Base-by-base conservation (phyloP, 2,888 invertebrate species). In the Dusona sp. region DNA sequence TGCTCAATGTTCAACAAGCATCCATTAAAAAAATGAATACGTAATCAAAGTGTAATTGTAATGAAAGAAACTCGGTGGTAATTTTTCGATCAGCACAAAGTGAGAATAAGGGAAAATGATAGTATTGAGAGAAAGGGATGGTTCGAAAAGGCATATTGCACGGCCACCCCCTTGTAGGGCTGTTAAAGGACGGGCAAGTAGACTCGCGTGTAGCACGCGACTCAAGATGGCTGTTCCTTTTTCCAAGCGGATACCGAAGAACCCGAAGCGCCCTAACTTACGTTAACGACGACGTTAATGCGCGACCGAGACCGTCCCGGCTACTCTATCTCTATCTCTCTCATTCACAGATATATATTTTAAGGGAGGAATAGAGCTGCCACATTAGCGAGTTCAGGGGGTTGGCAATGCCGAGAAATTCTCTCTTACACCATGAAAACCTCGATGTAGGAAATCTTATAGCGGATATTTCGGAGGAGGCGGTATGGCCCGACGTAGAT, bases 401-500 rank as follows among this genome's bases (percentile, higher is more conserved):
- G 57, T 72, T 75, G 75, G 57, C 74, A 77, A 19, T 11, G 29
- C 36, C 57, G 64, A 67, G 79, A 79, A 77, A 73, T 48, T 77
- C 64, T 72, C 75, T 74, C 85, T 19, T 61, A 4, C 45, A 22
- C 45, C 38, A 25, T 38, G 70, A 68, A 79, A 85, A 80, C 13
- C 88, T 75, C 51, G 72, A 3, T 13, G 61, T 74, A 83, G 83
- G 85, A 89, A 90, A 90, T 89, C 89, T 87, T 88, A n/a, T n/a
- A 84, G 88, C 86, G 88, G 82, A 87, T 87, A 84, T 73, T 87
- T 81, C 64, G 77, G 25, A 22, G 74, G 54, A 54, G 79, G 88
- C 91, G 91, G 91, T 91, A 92, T 90, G 92, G 90, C 89, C 89
- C 87, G 86, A 87, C 90, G 91, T 91, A 93, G 92, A 93, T 87